phyloP scores from a whole-genome alignment of 2,888 invertebrate genomes.

The Caenorhabditis wallacei region DNA sequence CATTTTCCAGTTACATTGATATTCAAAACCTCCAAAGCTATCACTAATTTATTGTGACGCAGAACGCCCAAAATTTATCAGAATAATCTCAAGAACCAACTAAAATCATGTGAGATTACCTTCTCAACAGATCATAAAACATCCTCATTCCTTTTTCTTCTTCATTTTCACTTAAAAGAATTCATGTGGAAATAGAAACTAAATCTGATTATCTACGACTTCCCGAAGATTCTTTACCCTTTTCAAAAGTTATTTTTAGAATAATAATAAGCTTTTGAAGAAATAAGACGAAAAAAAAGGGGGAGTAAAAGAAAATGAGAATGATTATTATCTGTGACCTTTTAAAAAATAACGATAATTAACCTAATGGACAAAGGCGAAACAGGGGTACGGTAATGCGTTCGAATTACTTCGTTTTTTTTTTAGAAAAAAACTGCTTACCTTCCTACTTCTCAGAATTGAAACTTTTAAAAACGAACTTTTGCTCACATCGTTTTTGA shows the following conservation, averaged over 20 bases:
- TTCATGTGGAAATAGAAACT: conserved; percentile 16
- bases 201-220: conserved; percentile 38
- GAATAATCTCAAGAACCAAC: neutral
- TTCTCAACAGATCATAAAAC: conserved; percentile 16
- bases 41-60: too few species aligned
- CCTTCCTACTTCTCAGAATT: too few species aligned
- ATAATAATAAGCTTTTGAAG: conserved; percentile 17
- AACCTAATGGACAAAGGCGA: neutral
- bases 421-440: too few species aligned
- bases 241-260: conserved; percentile 25
- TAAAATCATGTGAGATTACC: conserved; percentile 4
- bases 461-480: too few species aligned
- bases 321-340: conserved; percentile 4
- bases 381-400: neutral
- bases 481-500: too few species aligned
- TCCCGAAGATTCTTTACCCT: neutral
- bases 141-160: conserved; percentile 2
- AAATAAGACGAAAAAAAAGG: conserved; percentile 1
- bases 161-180: conserved; percentile 1
- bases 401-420: too few species aligned
- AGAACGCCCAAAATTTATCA: neutral
- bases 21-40: too few species aligned
- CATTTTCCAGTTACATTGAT: too few species aligned
- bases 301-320: neutral
- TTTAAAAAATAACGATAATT: neutral